Percentiles rank a stretch among this genome's conserved stretches.
phyloP scores from a whole-genome alignment of 2,113 vertebrate genomes.

The Castor canadensis region DNA sequence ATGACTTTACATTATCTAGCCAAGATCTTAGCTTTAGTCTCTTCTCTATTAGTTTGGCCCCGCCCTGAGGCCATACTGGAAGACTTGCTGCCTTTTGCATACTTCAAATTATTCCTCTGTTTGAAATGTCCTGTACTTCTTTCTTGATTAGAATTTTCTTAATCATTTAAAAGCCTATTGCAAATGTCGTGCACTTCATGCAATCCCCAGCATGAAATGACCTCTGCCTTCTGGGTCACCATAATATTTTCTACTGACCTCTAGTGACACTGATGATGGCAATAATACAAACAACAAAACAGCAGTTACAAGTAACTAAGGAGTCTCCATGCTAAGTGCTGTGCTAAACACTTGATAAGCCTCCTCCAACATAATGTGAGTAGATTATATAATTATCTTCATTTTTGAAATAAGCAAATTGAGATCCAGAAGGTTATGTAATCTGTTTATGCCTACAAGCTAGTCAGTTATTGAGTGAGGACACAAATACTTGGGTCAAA shows the following conservation, averaged over 20 bases:
- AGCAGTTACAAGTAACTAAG: neutral
- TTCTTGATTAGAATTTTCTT: neutral
- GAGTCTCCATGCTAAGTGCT: neutral
- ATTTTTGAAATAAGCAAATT: too few relatives aligned
- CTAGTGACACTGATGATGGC: neutral
- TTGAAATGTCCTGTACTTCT: neutral
- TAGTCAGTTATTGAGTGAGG: neutral
- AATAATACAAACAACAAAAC: neutral
- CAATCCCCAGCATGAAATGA: neutral
- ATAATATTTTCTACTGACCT: neutral
- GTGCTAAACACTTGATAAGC: neutral
- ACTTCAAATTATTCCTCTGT: neutral
- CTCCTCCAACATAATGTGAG: neutral
- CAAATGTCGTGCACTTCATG: neutral
- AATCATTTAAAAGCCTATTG: neutral
- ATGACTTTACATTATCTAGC: neutral
- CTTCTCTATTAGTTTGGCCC: neutral
- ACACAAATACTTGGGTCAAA: neutral
- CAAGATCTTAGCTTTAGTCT: neutral
- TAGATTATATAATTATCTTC: neutral
- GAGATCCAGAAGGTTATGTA: neutral
- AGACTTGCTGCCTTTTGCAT: neutral
- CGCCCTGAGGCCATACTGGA: neutral
- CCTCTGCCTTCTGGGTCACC: neutral
- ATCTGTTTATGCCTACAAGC: neutral